These are phyloP conservation scores for Spisula subtruncata DNA, from an alignment of 2,888 invertebrate genomes.

Conservation along the genomic window DNA sequence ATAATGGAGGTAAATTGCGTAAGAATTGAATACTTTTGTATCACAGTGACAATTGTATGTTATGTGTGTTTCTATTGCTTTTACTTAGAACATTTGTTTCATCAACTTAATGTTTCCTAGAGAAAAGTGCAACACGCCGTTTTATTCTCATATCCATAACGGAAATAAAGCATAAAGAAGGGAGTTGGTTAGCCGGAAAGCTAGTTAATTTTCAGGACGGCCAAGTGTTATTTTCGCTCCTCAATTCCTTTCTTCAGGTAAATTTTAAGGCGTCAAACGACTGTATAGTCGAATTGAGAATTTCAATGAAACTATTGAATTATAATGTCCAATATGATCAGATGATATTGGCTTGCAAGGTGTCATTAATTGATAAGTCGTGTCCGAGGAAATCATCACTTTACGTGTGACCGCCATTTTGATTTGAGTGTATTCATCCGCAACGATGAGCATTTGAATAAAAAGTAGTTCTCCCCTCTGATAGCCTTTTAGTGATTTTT, in stretches of 20 bases:
- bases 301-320: conserved; percentile 24
- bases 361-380: conserved; percentile 50
- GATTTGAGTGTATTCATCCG: conserved; percentile 54
- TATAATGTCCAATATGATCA: conserved; percentile 14
- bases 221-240: background rate
- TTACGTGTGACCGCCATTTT: conserved; percentile 52
- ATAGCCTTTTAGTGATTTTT: conserved; percentile 44
- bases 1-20: too few relatives aligned
- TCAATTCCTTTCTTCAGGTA: background rate
- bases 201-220: background rate
- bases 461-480: conserved; percentile 33
- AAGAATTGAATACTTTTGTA: too few relatives aligned
- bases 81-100: too few relatives aligned
- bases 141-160: background rate
- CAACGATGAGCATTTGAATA: conserved; percentile 3
- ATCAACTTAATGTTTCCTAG: background rate
- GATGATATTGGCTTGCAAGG: conserved; percentile 12
- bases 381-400: conserved; percentile 39
- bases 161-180: background rate
- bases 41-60: too few relatives aligned
- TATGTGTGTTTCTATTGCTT: too few relatives aligned
- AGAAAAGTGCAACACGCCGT: background rate
- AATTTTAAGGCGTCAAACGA: background rate
- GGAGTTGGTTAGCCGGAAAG: too few relatives aligned
- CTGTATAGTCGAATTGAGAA: background rate